Conservation (phyloP, 2,797 vertebrate species). For the Brachymystax lenok region DNA sequence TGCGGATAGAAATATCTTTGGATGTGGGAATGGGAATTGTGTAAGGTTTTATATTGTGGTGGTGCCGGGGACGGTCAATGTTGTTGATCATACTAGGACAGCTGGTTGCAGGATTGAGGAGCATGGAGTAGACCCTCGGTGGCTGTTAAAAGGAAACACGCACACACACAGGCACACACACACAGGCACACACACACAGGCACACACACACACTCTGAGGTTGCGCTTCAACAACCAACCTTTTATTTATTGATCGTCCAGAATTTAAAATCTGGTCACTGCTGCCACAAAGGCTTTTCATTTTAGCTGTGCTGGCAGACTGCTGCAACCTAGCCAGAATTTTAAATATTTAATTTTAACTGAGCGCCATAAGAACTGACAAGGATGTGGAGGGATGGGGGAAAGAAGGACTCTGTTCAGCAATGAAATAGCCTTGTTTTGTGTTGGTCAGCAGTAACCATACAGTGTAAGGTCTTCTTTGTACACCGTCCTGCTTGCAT, state of each 20-base stretch:
- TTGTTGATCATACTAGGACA: conserved; percentile 84
- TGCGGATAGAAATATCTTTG: conserved; percentile 60
- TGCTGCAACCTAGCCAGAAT: conserved; percentile 74
- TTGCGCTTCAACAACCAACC: conserved; percentile 74
- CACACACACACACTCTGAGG: conserved; percentile 69
- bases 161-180: conserved; percentile 34
- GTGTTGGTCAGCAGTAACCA: conserved; percentile 42
- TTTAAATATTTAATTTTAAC: conserved; percentile 89
- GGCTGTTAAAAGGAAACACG: conserved; percentile 34
- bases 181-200: conserved; percentile 27
- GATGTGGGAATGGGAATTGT: conserved; percentile 74
- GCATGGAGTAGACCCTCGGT: conserved; percentile 47
- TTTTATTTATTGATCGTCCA: conserved; percentile 89
- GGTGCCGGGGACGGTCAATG: conserved; percentile 81
- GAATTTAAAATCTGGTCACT: conserved; percentile 95
- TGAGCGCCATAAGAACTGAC: conserved; percentile 78
- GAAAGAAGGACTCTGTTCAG: conserved; percentile 36
- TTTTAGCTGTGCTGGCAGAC: conserved; percentile 88
- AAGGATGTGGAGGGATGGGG: conserved; percentile 48
- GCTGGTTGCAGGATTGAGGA: conserved; percentile 77
- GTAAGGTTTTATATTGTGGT: conserved; percentile 80
- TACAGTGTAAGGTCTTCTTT: background rate
- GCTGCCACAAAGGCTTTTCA: conserved; percentile 85
- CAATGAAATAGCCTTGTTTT: conserved; percentile 39
- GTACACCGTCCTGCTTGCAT: background rate